Conservation (phyloP, 2,113 vertebrate species). For the Cacatua alba region DNA sequence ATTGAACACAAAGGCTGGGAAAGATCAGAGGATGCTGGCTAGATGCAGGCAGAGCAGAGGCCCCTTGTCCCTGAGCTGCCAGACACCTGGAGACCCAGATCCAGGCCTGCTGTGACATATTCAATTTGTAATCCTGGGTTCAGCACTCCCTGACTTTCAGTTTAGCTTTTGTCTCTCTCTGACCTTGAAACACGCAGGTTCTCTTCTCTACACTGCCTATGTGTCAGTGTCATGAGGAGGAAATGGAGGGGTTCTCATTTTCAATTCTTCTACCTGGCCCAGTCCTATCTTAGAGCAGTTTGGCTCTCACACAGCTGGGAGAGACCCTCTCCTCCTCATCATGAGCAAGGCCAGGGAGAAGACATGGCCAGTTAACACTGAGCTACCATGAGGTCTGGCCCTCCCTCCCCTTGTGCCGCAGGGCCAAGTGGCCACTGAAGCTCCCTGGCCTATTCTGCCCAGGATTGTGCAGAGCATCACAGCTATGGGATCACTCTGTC, state of each 20-base stretch:
- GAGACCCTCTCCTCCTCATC: neutral
- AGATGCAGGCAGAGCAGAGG: neutral
- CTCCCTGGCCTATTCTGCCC: neutral
- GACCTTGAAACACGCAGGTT: accelerated
- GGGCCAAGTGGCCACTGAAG: neutral
- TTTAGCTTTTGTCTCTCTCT: neutral
- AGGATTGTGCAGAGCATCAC: neutral
- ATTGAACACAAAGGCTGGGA: accelerated
- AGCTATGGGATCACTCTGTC: neutral
- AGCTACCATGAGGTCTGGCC: neutral
- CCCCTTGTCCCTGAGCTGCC: neutral
- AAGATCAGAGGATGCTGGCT: neutral
- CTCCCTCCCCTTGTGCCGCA: neutral
- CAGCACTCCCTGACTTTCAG: neutral
- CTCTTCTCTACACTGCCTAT: neutral
- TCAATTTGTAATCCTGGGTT: neutral
- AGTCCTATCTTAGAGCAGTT: neutral
- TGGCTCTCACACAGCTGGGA: neutral
- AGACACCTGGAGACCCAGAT: neutral
- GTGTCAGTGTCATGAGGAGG: neutral
- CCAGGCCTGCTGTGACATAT: neutral
- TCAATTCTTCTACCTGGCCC: neutral
- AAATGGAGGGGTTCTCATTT: neutral
- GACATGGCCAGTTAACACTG: neutral
- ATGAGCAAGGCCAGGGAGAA: neutral